Evolutionary conservation across 2,113 vertebrate genomes (phyloP).

Genomic region (Gallinago undulata): DNA sequence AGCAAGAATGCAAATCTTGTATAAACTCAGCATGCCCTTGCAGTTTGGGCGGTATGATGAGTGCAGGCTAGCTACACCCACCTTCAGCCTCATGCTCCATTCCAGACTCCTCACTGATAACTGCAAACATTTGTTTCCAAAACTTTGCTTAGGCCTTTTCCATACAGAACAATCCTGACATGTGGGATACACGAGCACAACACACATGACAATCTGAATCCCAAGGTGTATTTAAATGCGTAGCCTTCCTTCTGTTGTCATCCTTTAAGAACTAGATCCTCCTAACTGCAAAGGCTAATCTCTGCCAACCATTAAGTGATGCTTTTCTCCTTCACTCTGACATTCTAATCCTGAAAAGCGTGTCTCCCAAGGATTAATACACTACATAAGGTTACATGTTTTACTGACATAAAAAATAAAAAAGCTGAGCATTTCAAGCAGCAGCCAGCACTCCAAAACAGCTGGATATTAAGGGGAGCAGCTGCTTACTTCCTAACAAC

Average conservation of each 20-base stretch:
- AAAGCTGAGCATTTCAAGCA: background rate
- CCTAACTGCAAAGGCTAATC: conserved; percentile 25
- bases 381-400: background rate
- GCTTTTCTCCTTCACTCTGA: background rate
- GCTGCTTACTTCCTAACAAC: background rate
- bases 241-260: background rate
- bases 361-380: background rate
- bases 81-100: background rate
- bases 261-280: conserved; percentile 16
- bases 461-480: background rate
- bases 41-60: background rate
- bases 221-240: background rate
- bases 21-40: background rate
- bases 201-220: background rate
- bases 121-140: background rate
- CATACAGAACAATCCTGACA: background rate
- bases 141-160: background rate
- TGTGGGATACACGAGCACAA: background rate
- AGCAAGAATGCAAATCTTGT: background rate
- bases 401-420: background rate
- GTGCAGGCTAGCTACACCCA: background rate
- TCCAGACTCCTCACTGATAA: background rate
- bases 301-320: background rate
- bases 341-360: background rate
- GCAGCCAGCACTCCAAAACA: background rate